phyloP scores from a whole-genome alignment of 2,888 invertebrate species.

The Deilephila elpenor region DNA sequence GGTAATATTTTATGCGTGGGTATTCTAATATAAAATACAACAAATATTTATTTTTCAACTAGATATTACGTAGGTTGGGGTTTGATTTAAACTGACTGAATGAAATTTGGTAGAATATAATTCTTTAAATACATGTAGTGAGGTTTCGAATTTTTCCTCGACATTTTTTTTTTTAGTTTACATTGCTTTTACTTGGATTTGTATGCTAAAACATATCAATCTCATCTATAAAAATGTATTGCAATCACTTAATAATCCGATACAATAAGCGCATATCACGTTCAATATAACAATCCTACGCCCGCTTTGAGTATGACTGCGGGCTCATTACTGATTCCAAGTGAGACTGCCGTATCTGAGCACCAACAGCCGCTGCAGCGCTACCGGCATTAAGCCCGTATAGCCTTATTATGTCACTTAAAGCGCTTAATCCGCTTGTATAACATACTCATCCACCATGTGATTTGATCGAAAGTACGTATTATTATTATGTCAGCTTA shows the following conservation, averaged over 20 bases:
- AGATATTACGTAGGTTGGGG: too few species aligned
- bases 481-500: not conserved
- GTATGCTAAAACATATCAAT: too few species aligned
- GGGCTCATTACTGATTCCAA: constrained; percentile 57
- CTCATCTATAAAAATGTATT: too few species aligned
- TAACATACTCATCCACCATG: constrained; percentile 12
- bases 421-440: constrained; percentile 34
- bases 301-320: constrained; percentile 42
- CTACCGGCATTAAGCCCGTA: constrained; percentile 41
- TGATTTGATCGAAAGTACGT: not conserved
- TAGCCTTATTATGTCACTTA: constrained; percentile 41
- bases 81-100: too few species aligned
- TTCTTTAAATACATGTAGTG: too few species aligned
- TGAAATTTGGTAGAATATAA: too few species aligned
- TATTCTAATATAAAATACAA: too few species aligned
- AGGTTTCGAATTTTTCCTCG: too few species aligned
- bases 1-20: too few species aligned
- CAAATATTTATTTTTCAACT: too few species aligned
- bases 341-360: constrained; percentile 47
- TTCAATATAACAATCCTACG: not conserved
- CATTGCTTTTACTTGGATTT: too few species aligned
- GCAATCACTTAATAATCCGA: not conserved
- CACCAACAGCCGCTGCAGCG: constrained; percentile 36
- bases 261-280: not conserved
- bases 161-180: too few species aligned